phyloP scores from a whole-genome alignment of 2,888 invertebrate genomes.

The Osmoderma eremita region DNA sequence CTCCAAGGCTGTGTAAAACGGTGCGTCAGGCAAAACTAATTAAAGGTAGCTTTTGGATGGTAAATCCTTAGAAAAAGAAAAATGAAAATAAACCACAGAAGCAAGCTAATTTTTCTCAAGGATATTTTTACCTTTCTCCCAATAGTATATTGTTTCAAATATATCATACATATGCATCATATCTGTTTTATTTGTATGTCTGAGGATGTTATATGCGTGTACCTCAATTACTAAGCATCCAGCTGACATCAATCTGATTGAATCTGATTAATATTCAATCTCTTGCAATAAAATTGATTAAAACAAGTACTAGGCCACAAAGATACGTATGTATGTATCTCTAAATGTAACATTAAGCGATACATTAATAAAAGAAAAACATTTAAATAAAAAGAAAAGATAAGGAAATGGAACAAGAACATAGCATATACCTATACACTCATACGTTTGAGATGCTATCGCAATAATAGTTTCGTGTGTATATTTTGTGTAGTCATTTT shows the following conservation, averaged over 20 bases:
- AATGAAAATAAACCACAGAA: no score
- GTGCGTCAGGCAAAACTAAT: no score
- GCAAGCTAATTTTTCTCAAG: no score
- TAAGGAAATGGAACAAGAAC: conserved; percentile 19
- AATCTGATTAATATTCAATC: conserved; percentile 1
- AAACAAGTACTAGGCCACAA: background rate
- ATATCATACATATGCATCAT: no score
- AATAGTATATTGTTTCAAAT: no score
- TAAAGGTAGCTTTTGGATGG: no score
- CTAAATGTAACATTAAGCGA: background rate
- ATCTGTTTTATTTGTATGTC: no score
- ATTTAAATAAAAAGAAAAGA: conserved; percentile 3
- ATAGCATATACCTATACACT: background rate
- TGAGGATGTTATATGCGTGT: no score
- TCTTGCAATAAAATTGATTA: background rate
- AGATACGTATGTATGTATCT: conserved; percentile 1
- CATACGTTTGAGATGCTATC: conserved; percentile 22
- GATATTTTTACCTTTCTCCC: no score
- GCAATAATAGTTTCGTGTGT: conserved; percentile 16
- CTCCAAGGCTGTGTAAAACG: no score
- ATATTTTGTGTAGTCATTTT: conserved; percentile 27
- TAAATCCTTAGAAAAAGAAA: no score
- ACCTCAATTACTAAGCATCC: background rate
- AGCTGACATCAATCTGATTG: no score
- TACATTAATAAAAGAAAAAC: conserved; percentile 8